Evolutionary conservation across 1,140 invertebrate genomes (phyloP).

Genomic region (Triops longicaudatus): DNA sequence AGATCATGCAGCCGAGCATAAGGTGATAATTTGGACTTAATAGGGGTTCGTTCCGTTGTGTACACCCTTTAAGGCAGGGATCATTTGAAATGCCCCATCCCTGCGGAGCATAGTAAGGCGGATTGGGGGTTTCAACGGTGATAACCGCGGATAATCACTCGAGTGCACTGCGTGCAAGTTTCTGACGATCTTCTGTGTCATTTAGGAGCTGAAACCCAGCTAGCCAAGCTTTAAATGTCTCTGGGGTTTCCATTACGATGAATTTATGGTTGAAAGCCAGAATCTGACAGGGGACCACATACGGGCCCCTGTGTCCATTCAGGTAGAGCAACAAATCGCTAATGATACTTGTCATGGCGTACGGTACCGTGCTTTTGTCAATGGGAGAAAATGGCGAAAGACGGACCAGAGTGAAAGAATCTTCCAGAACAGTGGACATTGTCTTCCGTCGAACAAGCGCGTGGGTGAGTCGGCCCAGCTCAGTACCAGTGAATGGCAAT

Average conservation of each 20-base stretch:
- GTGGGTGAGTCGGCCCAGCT: neutral
- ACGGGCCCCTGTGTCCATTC: neutral
- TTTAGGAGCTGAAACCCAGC: neutral
- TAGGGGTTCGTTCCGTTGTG: neutral
- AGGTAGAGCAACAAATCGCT: neutral
- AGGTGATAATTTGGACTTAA: constrained; percentile 8
- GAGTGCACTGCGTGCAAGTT: too few relatives aligned
- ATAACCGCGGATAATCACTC: too few relatives aligned
- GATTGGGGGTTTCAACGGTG: too few relatives aligned
- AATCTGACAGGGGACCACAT: neutral
- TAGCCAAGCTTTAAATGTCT: neutral
- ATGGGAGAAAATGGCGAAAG: neutral
- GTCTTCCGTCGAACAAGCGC: neutral
- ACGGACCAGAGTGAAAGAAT: neutral
- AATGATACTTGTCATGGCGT: neutral
- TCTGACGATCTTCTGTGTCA: too few relatives aligned
- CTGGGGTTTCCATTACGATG: neutral
- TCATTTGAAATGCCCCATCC: neutral
- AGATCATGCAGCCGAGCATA: neutral
- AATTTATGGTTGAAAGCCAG: neutral
- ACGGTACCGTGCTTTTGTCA: neutral
- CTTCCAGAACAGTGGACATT: neutral
- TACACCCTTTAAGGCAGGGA: neutral
- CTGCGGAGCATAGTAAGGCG: neutral
- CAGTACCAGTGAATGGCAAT: neutral